Percentiles rank a stretch among this genome's conserved stretches.
Conservation (phyloP, 2,797 vertebrate genomes). For the Myripristis jacobus region DNA sequence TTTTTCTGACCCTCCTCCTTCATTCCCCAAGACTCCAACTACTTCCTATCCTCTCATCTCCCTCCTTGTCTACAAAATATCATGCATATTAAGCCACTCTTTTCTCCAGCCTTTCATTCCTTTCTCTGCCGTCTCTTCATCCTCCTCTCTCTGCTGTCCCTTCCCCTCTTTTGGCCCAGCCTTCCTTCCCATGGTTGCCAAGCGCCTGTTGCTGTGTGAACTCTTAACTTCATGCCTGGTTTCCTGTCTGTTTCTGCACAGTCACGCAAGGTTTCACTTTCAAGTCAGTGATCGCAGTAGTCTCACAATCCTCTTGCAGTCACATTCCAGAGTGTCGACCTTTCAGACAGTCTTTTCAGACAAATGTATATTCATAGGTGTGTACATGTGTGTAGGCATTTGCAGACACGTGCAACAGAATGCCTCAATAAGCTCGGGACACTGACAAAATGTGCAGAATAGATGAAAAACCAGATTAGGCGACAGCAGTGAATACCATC, state of each 20-base stretch:
- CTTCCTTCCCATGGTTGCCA: slow-evolving; percentile 72
- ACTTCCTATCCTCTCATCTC: slow-evolving; percentile 50
- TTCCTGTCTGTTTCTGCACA: slow-evolving; percentile 76
- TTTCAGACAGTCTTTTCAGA: slow-evolving; percentile 28
- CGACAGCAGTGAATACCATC: background rate
- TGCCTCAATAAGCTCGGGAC: background rate
- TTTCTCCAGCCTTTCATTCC: slow-evolving; percentile 47
- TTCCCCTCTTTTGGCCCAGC: slow-evolving; percentile 61
- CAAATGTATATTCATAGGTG: slow-evolving; percentile 36
- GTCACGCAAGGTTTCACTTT: slow-evolving; percentile 72
- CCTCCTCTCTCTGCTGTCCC: slow-evolving; percentile 54
- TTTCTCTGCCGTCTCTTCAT: slow-evolving; percentile 40
- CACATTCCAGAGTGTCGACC: slow-evolving; percentile 13
- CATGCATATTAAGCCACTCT: slow-evolving; percentile 42
- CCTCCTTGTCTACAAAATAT: slow-evolving; percentile 54
- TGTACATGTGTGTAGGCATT: slow-evolving; percentile 17
- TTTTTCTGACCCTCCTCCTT: slow-evolving; percentile 52
- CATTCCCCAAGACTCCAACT: slow-evolving; percentile 55
- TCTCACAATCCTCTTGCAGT: slow-evolving; percentile 7
- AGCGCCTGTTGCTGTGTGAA: slow-evolving; percentile 79
- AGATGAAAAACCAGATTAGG: slow-evolving; percentile 20
- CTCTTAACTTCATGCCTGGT: slow-evolving; percentile 77
- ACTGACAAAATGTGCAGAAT: background rate
- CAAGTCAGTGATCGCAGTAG: slow-evolving; percentile 38
- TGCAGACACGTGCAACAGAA: background rate